Base-by-base conservation (phyloP, 1,140 invertebrate species). In the Drosophila repletoides region DNA sequence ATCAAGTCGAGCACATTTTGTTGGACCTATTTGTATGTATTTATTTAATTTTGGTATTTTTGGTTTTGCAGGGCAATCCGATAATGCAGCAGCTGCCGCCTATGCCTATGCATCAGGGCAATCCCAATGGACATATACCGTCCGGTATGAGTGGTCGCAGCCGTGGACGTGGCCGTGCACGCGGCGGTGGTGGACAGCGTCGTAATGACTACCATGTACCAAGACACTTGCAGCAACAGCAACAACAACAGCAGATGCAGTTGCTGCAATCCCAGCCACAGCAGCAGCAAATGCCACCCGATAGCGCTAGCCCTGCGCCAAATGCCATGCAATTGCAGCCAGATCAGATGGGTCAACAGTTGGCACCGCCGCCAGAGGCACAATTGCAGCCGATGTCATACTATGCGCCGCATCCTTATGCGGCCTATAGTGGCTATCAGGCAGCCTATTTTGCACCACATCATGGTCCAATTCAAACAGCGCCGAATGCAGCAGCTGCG, bases 371-470 rank as follows among this genome's bases (percentile, higher is more conserved):
- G 5, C 56, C 65, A 0, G 76, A 88, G 40, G 68, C 65, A 1
- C 88, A 89, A 36, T 36, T 89, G 64, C 72, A 81, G 29, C 59
- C 70, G 4, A n/a, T 84, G 36, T 60, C 71, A 15, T 88, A 88
- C 51, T 89, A 88, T 43, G 26, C 80, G 6, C 66, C 81, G 10
- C 76, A 64, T 24, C 67, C 58, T 4, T 76, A 83, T 58, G 76
- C 72, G 53, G 55, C 69, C 21, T 89, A 89, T 41, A 56, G 60
- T 24, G 58, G 72, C 4, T 81, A 81, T 76, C 77, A 81, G 21
- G 34, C 67, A 10, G 29, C 77, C 12, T 89, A 87, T 19, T 89
- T 88, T 68, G 12, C 88, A 1, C 36, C 73, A 5, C 72, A 87
- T 51, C 81, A 89, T 29, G 79, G 52, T 0, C 74, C 70, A 2